Conservation (phyloP, 2,888 invertebrate species). For the Epinotia demarniana region DNA sequence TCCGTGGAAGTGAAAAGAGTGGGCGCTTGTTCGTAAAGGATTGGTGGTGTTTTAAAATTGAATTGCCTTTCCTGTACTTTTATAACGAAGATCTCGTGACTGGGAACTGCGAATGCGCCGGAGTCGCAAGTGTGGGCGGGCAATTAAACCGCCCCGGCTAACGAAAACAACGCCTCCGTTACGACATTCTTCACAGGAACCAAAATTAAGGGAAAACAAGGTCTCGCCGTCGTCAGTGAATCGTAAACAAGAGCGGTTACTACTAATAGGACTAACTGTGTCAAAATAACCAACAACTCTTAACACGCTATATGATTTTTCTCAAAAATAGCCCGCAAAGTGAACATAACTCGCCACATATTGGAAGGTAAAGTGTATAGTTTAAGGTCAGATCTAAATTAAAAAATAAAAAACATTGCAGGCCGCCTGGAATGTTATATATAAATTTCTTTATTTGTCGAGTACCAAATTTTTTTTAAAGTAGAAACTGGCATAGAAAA, state of each 20-base stretch:
- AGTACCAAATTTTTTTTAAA: too few species aligned
- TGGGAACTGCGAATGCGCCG: conserved; percentile 39
- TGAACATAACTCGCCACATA: too few species aligned
- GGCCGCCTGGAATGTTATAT: too few species aligned
- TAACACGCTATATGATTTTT: conserved; percentile 36
- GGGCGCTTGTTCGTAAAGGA: conserved; percentile 16
- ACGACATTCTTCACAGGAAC: conserved; percentile 49
- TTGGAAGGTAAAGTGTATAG: too few species aligned
- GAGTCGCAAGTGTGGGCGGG: conserved; percentile 47
- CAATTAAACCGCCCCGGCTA: conserved; percentile 48
- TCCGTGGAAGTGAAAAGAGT: conserved; percentile 2
- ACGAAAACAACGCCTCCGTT: conserved; percentile 50
- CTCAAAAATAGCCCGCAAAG: too few species aligned
- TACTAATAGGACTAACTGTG: conserved; percentile 41
- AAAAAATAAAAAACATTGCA: too few species aligned
- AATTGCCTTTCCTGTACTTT: conserved; percentile 39
- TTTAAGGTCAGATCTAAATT: too few species aligned
- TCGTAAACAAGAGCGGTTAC: conserved; percentile 36
- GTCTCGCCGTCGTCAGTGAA: conserved; percentile 31
- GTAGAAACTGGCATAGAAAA: too few species aligned
- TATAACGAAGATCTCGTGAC: conserved; percentile 44
- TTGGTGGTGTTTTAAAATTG: conserved; percentile 26
- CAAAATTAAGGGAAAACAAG: conserved; percentile 44
- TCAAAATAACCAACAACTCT: conserved; percentile 41
- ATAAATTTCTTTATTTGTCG: too few species aligned